Base-by-base conservation (phyloP, 2,113 vertebrate genomes). In the Gymnarchus niloticus region DNA sequence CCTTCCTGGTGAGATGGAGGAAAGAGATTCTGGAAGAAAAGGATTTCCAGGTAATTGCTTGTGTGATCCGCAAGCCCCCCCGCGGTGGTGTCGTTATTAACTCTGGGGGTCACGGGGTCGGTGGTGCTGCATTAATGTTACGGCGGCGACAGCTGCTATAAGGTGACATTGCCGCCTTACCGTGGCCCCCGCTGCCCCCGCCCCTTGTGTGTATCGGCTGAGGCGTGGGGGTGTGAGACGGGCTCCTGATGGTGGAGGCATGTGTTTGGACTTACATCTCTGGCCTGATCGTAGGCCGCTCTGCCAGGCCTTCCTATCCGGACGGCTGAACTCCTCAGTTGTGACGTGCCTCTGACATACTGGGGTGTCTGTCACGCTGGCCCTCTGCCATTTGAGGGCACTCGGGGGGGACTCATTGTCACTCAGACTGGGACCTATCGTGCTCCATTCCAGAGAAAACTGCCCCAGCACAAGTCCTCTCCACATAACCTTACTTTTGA, bases 21-120 rank as follows among this genome's bases (percentile, higher is more conserved):
- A 99, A 97, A 89, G 97, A 99, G 92, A 98, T 99, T 91, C 91
- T 99, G 41, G 97, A 97, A 88, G 97, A 97, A 92, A 94, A 96
- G 77, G 97, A 99, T 87, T 99, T 99, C 87, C 97, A 99, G 93
- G 97, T 98, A 93, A 80, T 44, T 51, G 57, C n/a, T 56, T 17
- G 52, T 25, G 37, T 14, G 2, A 1, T 2, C 83, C 10, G 51
- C 49, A 73, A 54, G 69, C 81, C 77, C 61, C 84, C 12, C 2
- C 3, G 48, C 73, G 25, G 7, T 3, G 3, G 51, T 28, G 41
- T 57, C 41, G 54, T 77, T 59, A 78, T 78, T 87, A 84, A 83
- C 83, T 84, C 52, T 8, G 2, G 61, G 76, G 69, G 61, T 88
- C 61, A 21, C 21, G 33, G 48, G 65, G 81, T 80, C 81, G 23